Evolutionary conservation across 2,888 invertebrate genomes (phyloP), one percentile per base, ranked within the genome.

Genomic region (Timandra comae): DNA sequence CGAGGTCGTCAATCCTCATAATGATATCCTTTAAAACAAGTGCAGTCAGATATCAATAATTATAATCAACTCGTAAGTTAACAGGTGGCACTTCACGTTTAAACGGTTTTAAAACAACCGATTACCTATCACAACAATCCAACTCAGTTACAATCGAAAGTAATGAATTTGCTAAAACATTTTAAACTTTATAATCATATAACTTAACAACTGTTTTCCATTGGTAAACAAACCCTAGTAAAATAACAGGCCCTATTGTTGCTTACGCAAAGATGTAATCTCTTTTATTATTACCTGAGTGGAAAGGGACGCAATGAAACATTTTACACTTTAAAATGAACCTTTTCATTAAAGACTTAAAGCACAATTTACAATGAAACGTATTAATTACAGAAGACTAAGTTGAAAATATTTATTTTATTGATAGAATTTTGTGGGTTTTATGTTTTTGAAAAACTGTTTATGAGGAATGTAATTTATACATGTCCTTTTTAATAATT

Each of bases 261-360:
- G 77, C 73, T 78, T 77, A 77, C 73, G 75, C 73, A 66, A 77
- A 79, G 80, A 80, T 80, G 75, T 79, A 76, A 80, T 80, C 80
- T 80, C 74, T 74, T 79, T 78, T 78, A 77, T 78, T 79, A 76
- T 79, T 76, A 78, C 78, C 76, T 76, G 71, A 58, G 64, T 69
- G 66, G 63, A 74, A 69, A 75, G 72, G 70, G 71, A 66, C 64
- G 47, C 53, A 41, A 30, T 20, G 30, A 25, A 27, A n/a, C n/a
- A n/a, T n/a, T n/a, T n/a, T n/a, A n/a, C n/a, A n/a, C n/a, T n/a
- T n/a, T n/a, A 6, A 16, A 16, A 5, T 16, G 16, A 3, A 6
- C 16, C 41, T 27, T 10, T 41, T 33, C 21, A 1, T 0, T 0
- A 1, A 2, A 10, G 1, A 1, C 33, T n/a, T 52, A 53, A 48